Conservation (phyloP, 2,113 vertebrate species). For the Pituophis catenifer region DNA sequence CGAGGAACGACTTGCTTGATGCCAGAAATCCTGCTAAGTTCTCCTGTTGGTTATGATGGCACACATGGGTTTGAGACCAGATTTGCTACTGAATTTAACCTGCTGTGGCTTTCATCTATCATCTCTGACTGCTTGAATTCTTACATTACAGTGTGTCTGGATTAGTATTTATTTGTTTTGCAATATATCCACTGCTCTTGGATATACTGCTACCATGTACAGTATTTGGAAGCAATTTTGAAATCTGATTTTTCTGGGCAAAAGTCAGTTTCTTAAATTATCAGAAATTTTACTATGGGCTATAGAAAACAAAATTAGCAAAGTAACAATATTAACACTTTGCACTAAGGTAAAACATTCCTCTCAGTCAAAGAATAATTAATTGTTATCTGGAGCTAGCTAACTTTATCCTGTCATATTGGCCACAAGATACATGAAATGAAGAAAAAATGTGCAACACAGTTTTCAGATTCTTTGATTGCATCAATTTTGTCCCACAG, state of each 20-base stretch:
- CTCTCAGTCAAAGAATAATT: not conserved
- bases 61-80: not conserved
- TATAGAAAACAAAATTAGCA: not conserved
- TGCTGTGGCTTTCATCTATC: not conserved
- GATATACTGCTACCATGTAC: not conserved
- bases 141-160: not conserved
- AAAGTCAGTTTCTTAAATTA: not conserved
- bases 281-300: not conserved
- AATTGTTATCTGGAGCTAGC: not conserved
- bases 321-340: not conserved
- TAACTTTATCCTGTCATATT: not conserved
- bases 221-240: not conserved
- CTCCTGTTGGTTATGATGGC: conserved; percentile 3
- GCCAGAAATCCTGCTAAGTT: not conserved
- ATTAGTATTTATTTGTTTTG: not conserved
- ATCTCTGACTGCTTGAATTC: not conserved
- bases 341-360: not conserved
- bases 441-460: not conserved
- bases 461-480: conserved; percentile 1
- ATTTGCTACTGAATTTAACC: not conserved
- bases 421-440: not conserved
- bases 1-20: not conserved
- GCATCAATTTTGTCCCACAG: not conserved
- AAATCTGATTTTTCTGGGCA: not conserved
- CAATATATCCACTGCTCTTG: not conserved